Base-by-base conservation (phyloP, 1,140 invertebrate genomes). In the Rhopalosiphum padi region DNA sequence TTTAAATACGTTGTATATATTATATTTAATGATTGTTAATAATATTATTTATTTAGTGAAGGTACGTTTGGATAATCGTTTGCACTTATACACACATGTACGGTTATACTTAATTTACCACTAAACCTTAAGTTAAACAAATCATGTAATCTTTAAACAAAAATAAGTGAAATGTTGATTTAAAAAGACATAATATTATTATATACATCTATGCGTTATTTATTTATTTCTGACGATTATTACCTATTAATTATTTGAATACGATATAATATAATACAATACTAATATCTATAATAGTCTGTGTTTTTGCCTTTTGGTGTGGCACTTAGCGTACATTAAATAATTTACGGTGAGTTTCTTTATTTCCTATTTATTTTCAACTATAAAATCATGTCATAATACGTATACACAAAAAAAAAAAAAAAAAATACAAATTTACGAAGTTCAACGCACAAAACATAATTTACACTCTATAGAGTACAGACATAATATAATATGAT, bases 91-190 rank as follows among this genome's bases (percentile, higher is more conserved):
- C 22, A 90, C 25, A 60, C 30, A 55, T 53, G n/a, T 89, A 89
- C 48, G 87, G 87, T 89, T 89, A 89, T 35, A 77, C 60, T 89
- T 48, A 82, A 77, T 91, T 91, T 91, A 82, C 90, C 68, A 91
- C n/a, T 91, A 91, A 91, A 91, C 55, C 25, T 46, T 48, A 83
- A 82, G 68, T 77, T 48, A 91, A 91, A 91, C 37, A 91, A 48
- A 77, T 60, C 90, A 60, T 91, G 90, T 91, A 91, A 43, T 68
- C 53, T 91, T 43, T 77, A 68, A 90, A 60, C n/a, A 18, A 90
- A 90, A 90, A 90, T 90, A 68, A 68, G 60, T 91, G 55, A 91
- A 68, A 91, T 91, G 90, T 91, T 91, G 53, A 91, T 91, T 91
- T 77, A 91, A 91, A 91, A 90, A 90, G 25, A 90, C 86, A 87